A percentile compares a stretch with the other conserved stretches of the same genome.
Evolutionary conservation across 2,113 vertebrate species (phyloP).

Genomic region (Marmota flaviventris): DNA sequence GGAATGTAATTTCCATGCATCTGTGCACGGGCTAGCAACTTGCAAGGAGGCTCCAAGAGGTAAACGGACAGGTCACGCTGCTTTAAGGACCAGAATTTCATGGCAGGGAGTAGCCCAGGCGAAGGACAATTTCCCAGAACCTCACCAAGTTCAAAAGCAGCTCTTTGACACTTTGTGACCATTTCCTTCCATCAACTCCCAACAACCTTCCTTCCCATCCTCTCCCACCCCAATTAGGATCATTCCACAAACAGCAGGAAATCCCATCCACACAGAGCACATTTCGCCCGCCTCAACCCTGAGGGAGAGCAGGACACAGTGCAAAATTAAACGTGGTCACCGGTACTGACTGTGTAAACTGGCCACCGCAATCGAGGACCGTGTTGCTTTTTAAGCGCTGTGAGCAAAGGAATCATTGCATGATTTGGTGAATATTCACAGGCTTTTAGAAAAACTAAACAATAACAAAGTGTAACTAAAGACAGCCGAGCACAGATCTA

Average conservation of each 20-base stretch:
- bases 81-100: slow-evolving; percentile 28
- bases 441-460: slow-evolving; percentile 77
- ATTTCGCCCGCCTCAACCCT: slow-evolving; percentile 26
- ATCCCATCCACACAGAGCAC: background rate
- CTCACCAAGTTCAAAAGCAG: slow-evolving; percentile 31
- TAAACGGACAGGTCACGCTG: background rate
- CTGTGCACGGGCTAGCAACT: background rate
- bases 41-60: background rate
- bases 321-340: slow-evolving; percentile 65
- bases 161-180: background rate
- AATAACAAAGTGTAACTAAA: slow-evolving; percentile 76
- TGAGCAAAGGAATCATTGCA: slow-evolving; percentile 77
- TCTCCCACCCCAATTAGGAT: background rate
- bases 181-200: background rate
- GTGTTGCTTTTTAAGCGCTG: slow-evolving; percentile 61
- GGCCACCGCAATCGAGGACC: slow-evolving; percentile 78
- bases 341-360: slow-evolving; percentile 77
- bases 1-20: background rate
- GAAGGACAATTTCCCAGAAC: background rate
- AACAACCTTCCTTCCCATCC: background rate
- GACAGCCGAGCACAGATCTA: background rate
- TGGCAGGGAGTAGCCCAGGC: background rate
- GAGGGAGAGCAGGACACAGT: background rate
- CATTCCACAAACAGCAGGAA: slow-evolving; percentile 39
- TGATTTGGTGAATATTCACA: slow-evolving; percentile 79